These are phyloP conservation scores for Cyclophora punctaria DNA, from an alignment of 2,888 invertebrate genomes.

Conservation along the genomic window DNA sequence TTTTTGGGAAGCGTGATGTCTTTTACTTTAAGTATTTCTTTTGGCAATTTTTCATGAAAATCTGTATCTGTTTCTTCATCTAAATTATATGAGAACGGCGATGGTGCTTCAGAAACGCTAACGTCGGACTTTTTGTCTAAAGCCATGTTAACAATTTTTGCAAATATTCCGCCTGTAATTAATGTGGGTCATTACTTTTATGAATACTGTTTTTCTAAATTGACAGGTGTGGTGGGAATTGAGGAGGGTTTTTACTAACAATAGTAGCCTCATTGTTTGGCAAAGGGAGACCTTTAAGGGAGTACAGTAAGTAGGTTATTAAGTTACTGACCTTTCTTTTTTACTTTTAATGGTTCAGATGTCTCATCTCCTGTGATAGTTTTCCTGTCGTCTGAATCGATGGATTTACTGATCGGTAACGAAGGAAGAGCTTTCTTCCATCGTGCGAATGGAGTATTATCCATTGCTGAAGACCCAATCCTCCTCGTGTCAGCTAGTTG, in stretches of 20 bases:
- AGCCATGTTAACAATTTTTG: slow-evolving; percentile 75
- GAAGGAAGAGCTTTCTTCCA: slow-evolving; percentile 82
- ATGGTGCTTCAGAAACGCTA: slow-evolving; percentile 50
- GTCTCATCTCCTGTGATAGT: slow-evolving; percentile 39
- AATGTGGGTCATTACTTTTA: no score
- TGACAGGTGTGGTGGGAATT: no score
- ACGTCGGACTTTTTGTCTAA: slow-evolving; percentile 76
- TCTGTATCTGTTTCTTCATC: slow-evolving; percentile 82
- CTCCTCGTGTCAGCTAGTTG: slow-evolving; percentile 84
- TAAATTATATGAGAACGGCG: slow-evolving; percentile 52
- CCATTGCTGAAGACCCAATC: slow-evolving; percentile 73
- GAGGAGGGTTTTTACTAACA: no score
- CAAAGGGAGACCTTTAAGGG: no score
- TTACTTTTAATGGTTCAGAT: slow-evolving; percentile 37
- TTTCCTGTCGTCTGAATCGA: slow-evolving; percentile 68
- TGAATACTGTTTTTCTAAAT: no score
- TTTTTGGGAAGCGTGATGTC: slow-evolving; percentile 48
- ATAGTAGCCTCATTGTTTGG: no score
- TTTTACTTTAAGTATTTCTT: slow-evolving; percentile 74
- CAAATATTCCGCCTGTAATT: slow-evolving; percentile 66
- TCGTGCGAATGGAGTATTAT: slow-evolving; percentile 77
- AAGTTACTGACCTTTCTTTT: slow-evolving; percentile 45
- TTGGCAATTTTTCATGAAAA: slow-evolving; percentile 81
- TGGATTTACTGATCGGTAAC: slow-evolving; percentile 74
- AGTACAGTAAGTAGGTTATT: background rate